Evolutionary conservation across 2,797 vertebrate genomes (phyloP), one percentile per base, ranked within the genome.

Genomic region (Synanceia verrucosa): DNA sequence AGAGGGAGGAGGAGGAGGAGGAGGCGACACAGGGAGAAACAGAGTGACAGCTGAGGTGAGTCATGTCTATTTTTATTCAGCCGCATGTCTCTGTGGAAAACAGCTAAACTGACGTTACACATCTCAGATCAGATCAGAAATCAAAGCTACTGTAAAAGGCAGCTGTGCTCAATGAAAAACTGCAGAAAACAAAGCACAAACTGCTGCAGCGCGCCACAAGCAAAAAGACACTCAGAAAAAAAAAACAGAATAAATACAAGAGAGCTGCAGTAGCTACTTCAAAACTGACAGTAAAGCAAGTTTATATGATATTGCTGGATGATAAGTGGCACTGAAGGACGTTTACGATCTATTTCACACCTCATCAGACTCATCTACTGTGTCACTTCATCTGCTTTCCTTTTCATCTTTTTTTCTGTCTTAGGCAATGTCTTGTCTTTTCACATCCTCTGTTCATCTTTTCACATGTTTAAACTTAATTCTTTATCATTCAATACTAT

Each of bases 1-100:
- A 46, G 61, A 44, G 4, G n/a, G 9, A 59, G 51, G 61, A 39
- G 10, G 61, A 37, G 48, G 61, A 44, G 12, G 61, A 37, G 69
- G 65, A 52, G 68, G 33, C 73, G 84, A 78, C 78, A 85, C 66
- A 77, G 68, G 74, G 78, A 92, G 90, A 90, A 79, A 89, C 68
- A 86, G 76, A 86, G 53, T 86, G 90, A 91, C 89, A 91, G 90
- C 89, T 86, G 88, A 91, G 65, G 86, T 89, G 87, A 92, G 83
- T 91, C 87, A 88, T 64, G 68, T 90, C 88, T 90, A 92, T 91
- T 93, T 94, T 94, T 94, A 93, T 93, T 94, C 81, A 62, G 73
- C 71, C 50, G 62, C 60, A 74, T 78, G 63, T 78, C 72, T 77
- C 83, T 65, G 81, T 76, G 81, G 73, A 64, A 68, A 80, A 83